Conservation (phyloP, 2,113 vertebrate species). For the Progne subis region DNA sequence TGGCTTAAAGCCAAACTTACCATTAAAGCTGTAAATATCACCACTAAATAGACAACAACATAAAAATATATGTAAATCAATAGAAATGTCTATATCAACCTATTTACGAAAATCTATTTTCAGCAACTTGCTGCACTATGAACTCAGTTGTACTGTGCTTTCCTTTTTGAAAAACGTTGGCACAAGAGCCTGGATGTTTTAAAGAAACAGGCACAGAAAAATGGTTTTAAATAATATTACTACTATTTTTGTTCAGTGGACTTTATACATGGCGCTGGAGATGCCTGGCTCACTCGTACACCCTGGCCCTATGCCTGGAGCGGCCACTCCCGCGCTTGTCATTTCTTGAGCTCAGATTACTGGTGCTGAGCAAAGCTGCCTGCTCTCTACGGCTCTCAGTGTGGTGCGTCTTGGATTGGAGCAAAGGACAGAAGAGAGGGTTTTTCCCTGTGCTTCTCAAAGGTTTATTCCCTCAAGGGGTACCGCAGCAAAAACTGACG, state of each 20-base stretch:
- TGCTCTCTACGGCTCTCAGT: too few species aligned
- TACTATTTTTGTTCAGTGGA: not conserved
- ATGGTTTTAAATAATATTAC: not conserved
- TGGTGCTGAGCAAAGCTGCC: too few species aligned
- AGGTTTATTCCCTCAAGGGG: too few species aligned
- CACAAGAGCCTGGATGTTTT: not conserved
- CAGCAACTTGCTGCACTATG: not conserved
- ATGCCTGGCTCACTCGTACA: too few species aligned
- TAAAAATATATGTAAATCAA: constrained; percentile 23
- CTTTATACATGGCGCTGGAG: not conserved
- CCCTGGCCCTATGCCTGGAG: too few species aligned
- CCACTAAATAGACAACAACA: constrained; percentile 45
- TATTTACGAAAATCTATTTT: constrained; percentile 14
- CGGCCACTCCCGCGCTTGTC: too few species aligned
- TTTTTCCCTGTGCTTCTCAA: too few species aligned
- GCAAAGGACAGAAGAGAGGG: too few species aligned
- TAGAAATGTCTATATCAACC: constrained; percentile 34
- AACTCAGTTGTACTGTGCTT: not conserved
- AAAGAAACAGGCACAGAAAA: not conserved
- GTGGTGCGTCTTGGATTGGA: too few species aligned
- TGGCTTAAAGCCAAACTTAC: constrained; percentile 55
- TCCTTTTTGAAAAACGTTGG: not conserved
- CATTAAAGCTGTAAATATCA: constrained; percentile 72
- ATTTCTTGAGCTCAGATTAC: too few species aligned
- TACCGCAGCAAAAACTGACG: too few species aligned